Base-by-base conservation (phyloP, 2,888 invertebrate genomes). In the Trachelus stipa region DNA sequence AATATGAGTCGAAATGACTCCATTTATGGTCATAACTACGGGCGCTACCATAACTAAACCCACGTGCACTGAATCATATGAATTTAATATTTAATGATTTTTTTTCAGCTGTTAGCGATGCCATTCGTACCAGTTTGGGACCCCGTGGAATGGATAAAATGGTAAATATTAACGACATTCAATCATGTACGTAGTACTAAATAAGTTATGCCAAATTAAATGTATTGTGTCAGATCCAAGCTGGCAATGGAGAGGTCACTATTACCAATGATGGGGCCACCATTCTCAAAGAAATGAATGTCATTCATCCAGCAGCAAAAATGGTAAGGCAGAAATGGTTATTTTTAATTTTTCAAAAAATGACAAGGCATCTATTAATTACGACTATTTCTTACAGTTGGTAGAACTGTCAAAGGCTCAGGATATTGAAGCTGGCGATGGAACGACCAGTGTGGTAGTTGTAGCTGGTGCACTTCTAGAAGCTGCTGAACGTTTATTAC, bases 111-210 rank as follows among this genome's bases (percentile, higher is more conserved):
- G 98, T 99, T 77, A 97, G 98, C 83, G 98, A 99, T 97, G 99
- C 99, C 23, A 97, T 99, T 88, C 96, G 99, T 81, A 99, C 99
- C 23, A 99, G 99, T 92, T 94, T 99, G 92, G 99, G 99, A 6
- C 99, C 99, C 33, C 95, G 98, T 85, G 99, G 99, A 82, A 99
- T 99, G 99, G 99, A 99, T 91, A 99, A 99, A 94, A 99, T 99
- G 99, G 97, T 97, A 93, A 92, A 83, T 85, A 76, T 75, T 76
- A 73, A 75, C 9, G 9, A 56, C 23, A 23, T 23, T 56, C 23
- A 2, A 56, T 6, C 2, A 11, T 15, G 3, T 23, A 31, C 30
- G 9, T 15, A 71, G 30, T 12, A 3, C 3, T 71, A 34, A 71
- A 71, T 71, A 71, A 71, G 73, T 76, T 69, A 71, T 69, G 77